Percentiles rank a stretch among this genome's conserved stretches.
phyloP scores from a whole-genome alignment of 2,113 vertebrate genomes.

The Oreochromis tanganicae region DNA sequence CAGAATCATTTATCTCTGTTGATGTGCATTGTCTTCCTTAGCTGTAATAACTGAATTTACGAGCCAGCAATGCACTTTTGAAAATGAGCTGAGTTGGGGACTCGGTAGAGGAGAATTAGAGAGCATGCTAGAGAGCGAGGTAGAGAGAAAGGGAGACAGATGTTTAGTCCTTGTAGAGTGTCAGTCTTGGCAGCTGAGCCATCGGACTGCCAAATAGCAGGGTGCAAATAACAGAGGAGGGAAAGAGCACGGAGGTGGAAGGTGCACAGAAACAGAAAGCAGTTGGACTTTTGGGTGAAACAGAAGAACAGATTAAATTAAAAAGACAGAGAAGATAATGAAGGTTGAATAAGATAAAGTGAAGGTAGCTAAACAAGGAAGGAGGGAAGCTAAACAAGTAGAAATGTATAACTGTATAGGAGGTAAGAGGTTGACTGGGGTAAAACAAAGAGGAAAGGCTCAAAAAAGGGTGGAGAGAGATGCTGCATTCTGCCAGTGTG shows the following conservation, averaged over 20 bases:
- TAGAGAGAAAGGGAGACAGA: not conserved
- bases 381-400: not conserved
- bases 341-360: not conserved
- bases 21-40: not conserved
- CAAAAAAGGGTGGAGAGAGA: not conserved
- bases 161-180: conserved; percentile 5
- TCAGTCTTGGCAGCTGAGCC: conserved; percentile 1
- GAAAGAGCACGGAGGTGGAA: not conserved
- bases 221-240: not conserved
- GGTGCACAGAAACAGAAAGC: not conserved
- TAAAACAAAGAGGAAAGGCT: not conserved
- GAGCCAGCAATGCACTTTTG: conserved; percentile 14
- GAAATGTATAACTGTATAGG: not conserved
- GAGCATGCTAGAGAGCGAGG: not conserved
- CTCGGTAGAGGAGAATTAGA: not conserved
- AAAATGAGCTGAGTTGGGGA: conserved; percentile 5
- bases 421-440: not conserved
- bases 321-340: not conserved
- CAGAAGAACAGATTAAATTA: not conserved
- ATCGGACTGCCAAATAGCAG: not conserved
- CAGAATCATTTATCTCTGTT: not conserved
- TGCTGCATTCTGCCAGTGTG: not conserved
- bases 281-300: conserved; percentile 4
- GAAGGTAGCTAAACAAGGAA: not conserved
- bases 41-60: not conserved